A percentile compares a stretch with the other conserved stretches of the same genome.
phyloP scores from a whole-genome alignment of 2,888 invertebrate genomes.

The Cryptocephalus moraei region DNA sequence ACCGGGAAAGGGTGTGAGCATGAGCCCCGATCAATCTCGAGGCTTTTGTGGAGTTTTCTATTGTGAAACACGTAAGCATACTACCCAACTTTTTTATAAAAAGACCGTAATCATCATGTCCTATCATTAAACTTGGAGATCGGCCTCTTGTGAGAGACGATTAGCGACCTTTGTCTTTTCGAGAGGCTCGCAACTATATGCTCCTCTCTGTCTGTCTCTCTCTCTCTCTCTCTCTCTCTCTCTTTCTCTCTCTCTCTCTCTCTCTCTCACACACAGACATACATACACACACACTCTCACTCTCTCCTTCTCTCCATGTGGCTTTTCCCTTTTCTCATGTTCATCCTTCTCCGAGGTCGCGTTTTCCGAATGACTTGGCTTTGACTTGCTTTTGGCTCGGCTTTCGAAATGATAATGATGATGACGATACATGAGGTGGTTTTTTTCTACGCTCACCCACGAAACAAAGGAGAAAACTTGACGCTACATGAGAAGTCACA shows the following conservation, averaged over 20 bases:
- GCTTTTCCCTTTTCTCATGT: no score
- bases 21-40: slow-evolving; percentile 34
- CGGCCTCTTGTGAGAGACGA: slow-evolving; percentile 7
- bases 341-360: no score
- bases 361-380: no score
- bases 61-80: slow-evolving; percentile 30
- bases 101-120: slow-evolving; percentile 11
- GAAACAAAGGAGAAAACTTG: no score
- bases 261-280: no score
- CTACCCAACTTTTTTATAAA: slow-evolving; percentile 9
- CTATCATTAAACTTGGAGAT: slow-evolving; percentile 12
- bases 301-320: neutral
- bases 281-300: no score
- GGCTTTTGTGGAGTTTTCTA: slow-evolving; percentile 32
- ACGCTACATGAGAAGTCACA: no score
- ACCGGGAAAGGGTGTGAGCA: slow-evolving; percentile 35
- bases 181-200: slow-evolving; percentile 1
- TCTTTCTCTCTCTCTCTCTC: neutral
- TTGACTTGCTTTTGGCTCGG: no score
- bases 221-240: neutral
- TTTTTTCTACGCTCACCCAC: no score
- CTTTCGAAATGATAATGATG: no score
- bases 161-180: slow-evolving; percentile 13
- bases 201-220: neutral
- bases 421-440: no score